Evolutionary conservation across 2,797 vertebrate genomes (phyloP).

Genomic region (Halcyon leucocephala): DNA sequence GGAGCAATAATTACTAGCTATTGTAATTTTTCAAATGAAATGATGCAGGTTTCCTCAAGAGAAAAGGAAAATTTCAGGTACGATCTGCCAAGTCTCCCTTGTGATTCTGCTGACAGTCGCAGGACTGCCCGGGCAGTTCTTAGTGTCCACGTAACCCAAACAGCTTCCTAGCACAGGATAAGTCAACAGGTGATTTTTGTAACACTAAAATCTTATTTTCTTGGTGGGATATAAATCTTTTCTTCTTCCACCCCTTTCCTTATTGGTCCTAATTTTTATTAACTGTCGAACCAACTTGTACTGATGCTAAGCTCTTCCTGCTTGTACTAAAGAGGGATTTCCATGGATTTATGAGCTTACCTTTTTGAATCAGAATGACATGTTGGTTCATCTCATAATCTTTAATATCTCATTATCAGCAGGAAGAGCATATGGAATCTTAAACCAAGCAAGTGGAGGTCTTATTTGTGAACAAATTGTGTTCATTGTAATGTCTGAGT

Average conservation of each 20-base stretch:
- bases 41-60: not conserved
- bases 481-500: slow-evolving; percentile 16
- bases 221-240: not conserved
- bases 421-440: slow-evolving; percentile 28
- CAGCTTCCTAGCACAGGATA: not conserved
- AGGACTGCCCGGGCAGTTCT: not conserved
- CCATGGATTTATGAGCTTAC: slow-evolving; percentile 7
- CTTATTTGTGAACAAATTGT: slow-evolving; percentile 12
- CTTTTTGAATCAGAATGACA: slow-evolving; percentile 4
- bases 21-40: no score
- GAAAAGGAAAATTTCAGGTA: not conserved
- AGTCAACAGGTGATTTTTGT: not conserved
- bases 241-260: not conserved
- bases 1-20: no score
- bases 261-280: slow-evolving; percentile 10
- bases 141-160: not conserved
- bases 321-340: slow-evolving; percentile 38
- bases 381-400: slow-evolving; percentile 46
- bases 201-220: not conserved
- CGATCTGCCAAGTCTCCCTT: not conserved
- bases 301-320: not conserved
- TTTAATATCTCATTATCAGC: slow-evolving; percentile 59
- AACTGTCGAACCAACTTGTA: not conserved
- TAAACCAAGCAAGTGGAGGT: slow-evolving; percentile 5
- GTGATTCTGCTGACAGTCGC: not conserved